A percentile compares a stretch with the other conserved stretches of the same genome.
These are phyloP conservation scores for Dasysyrphus tricinctus DNA, from an alignment of 2,888 invertebrate genomes.

Conservation along the genomic window DNA sequence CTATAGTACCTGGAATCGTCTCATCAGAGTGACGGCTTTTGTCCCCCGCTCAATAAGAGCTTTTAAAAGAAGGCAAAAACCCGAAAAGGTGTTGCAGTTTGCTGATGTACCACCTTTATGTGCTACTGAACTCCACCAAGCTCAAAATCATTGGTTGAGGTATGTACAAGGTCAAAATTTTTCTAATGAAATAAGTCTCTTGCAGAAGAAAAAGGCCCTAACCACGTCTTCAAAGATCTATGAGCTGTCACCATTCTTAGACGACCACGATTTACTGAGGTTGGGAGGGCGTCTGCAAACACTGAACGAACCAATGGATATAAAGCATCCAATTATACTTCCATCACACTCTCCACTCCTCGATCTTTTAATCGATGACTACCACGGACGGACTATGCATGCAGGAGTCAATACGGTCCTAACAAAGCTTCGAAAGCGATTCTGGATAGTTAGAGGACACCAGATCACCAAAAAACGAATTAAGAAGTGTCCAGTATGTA, in stretches of 20 bases:
- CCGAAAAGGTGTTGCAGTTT: neutral
- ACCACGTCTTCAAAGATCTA: neutral
- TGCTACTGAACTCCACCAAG: neutral
- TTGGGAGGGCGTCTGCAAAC: neutral
- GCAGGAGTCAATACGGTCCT: conserved; percentile 16
- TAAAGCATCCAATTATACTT: conserved; percentile 20
- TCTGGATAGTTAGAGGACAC: conserved; percentile 31
- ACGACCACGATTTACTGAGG: neutral
- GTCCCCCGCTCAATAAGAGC: neutral
- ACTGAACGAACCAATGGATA: conserved; percentile 2
- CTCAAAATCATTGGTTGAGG: conserved; percentile 12
- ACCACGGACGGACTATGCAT: neutral
- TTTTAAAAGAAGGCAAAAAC: neutral
- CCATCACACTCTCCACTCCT: neutral
- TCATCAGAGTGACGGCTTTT: conserved; percentile 15
- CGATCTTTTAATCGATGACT: conserved; percentile 14
- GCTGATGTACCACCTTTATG: conserved; percentile 11
- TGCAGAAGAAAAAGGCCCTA: conserved; percentile 3
- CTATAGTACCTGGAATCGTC: conserved; percentile 9
- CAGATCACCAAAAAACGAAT: conserved; percentile 15
- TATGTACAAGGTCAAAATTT: conserved; percentile 19
- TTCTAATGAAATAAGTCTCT: conserved; percentile 29
- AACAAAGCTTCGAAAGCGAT: conserved; percentile 30
- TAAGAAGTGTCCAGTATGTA: conserved; percentile 14
- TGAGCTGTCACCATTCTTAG: conserved; percentile 15